Evolutionary conservation across 2,113 vertebrate genomes (phyloP), one percentile per base, ranked within the genome.

Genomic region (Plectropomus leopardus): DNA sequence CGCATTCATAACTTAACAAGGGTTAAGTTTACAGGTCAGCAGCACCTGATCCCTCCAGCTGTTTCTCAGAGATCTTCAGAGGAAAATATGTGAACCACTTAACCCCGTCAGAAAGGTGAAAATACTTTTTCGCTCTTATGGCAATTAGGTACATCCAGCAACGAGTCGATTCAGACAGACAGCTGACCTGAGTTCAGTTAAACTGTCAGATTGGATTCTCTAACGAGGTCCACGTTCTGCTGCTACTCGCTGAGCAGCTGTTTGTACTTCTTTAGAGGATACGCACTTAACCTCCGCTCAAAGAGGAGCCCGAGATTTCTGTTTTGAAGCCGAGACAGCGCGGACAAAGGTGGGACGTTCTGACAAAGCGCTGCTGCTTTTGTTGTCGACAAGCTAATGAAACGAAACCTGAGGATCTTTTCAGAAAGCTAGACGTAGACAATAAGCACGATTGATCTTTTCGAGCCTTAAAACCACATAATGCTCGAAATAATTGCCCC

Each of bases 41-140:
- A 32, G 50, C 78, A 71, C 81, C 79, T 74, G 65, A 78, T 76
- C 75, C 65, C 54, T 63, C 77, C 64, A 78, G 73, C 70, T 69
- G 60, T 76, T 88, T 50, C 76, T 63, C 67, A 48, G 66, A 34
- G 72, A 73, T 72, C 69, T 58, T 80, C 76, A 21, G 28, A 82
- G 69, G 81, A n/a, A 89, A 93, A 82, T 82, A 80, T 85, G 80
- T 82, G 63, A 90, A 84, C 51, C 69, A 60, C 88, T 92, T 88
- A 85, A 88, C 89, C 83, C 64, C 26, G 21, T 59, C 78, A 44
- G 42, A 65, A 71, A 87, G 92, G 90, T 86, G 81, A 87, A 81
- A 76, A 44, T 71, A 51, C 24, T 74, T 83, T 76, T 63, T 26
- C 9, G 72, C 71, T 76, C 59, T 63, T 66, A 60, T 72, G 79